A percentile compares a stretch with the other conserved stretches of the same genome.
Evolutionary conservation across 2,113 vertebrate genomes (phyloP).

Genomic region (Perca schrenkii): DNA sequence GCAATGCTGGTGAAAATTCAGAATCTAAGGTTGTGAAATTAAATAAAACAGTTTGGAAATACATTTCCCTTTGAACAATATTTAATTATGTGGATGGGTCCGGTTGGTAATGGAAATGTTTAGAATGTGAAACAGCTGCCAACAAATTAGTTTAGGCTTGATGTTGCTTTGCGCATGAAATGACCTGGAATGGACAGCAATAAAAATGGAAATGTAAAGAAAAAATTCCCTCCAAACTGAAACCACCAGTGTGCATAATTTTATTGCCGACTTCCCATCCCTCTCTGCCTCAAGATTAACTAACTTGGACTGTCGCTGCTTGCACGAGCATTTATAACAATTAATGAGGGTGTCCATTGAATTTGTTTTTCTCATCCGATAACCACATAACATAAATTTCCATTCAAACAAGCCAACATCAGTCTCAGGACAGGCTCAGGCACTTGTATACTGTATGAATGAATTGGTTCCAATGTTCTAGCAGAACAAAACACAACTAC

Average conservation of each 20-base stretch:
- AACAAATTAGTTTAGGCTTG: conserved; percentile 76
- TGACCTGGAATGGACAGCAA: conserved; percentile 80
- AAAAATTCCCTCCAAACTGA: conserved; percentile 70
- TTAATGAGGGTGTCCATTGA: conserved; percentile 67
- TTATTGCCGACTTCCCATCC: conserved; percentile 64
- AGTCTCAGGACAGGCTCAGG: conserved; percentile 6
- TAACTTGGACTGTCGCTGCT: conserved; percentile 53
- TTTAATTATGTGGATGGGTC: conserved; percentile 65
- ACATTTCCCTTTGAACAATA: conserved; percentile 59
- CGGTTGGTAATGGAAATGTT: conserved; percentile 75
- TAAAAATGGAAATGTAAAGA: conserved; percentile 85
- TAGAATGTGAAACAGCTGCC: conserved; percentile 70
- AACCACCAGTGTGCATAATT: conserved; percentile 75
- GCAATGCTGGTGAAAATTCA: conserved; percentile 11
- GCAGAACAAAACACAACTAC: conserved; percentile 47
- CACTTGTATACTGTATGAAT: conserved; percentile 6
- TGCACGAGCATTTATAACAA: conserved; percentile 70
- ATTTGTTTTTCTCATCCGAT: conserved; percentile 61
- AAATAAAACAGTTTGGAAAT: conserved; percentile 43
- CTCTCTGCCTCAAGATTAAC: conserved; percentile 67
- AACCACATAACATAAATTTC: conserved; percentile 43
- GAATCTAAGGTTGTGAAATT: conserved; percentile 19
- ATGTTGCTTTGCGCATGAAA: conserved; percentile 77
- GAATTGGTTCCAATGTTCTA: conserved; percentile 38
- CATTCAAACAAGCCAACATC: conserved; percentile 36